Percentiles rank a stretch among this genome's conserved stretches.
Evolutionary conservation across 2,797 vertebrate genomes (phyloP).

Genomic region (Typhlichthys subterraneus): DNA sequence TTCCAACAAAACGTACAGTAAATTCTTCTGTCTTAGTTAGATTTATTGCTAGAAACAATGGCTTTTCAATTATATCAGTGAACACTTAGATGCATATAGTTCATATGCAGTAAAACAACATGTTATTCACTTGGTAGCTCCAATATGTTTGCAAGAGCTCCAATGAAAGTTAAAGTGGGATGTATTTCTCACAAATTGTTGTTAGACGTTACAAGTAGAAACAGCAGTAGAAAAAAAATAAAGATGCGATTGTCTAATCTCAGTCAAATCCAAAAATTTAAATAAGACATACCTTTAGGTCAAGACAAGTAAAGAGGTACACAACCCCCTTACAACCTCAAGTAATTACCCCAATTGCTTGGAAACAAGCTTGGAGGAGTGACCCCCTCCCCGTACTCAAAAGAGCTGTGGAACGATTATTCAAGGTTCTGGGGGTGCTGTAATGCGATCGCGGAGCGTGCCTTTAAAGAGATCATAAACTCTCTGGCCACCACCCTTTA

Average conservation of each 20-base stretch:
- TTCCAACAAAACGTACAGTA: background rate
- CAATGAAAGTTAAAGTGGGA: constrained; percentile 1
- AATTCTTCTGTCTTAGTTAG: background rate
- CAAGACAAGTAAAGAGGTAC: background rate
- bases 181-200: background rate
- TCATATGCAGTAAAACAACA: background rate
- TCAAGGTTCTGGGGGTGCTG: too few species aligned
- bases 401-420: too few species aligned
- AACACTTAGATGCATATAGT: too few species aligned
- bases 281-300: background rate
- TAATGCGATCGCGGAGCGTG: too few species aligned
- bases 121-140: background rate
- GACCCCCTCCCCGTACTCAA: too few species aligned
- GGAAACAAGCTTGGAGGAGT: too few species aligned
- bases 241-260: background rate
- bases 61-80: background rate
- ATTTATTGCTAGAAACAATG: constrained; percentile 6
- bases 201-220: background rate
- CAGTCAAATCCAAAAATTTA: background rate
- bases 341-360: too few species aligned
- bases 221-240: background rate
- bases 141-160: background rate
- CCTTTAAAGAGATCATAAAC: background rate
- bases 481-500: background rate
- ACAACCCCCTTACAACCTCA: too few species aligned